Evolutionary conservation across 2,888 invertebrate genomes (phyloP).

Genomic region (Phlogophora meticulosa): DNA sequence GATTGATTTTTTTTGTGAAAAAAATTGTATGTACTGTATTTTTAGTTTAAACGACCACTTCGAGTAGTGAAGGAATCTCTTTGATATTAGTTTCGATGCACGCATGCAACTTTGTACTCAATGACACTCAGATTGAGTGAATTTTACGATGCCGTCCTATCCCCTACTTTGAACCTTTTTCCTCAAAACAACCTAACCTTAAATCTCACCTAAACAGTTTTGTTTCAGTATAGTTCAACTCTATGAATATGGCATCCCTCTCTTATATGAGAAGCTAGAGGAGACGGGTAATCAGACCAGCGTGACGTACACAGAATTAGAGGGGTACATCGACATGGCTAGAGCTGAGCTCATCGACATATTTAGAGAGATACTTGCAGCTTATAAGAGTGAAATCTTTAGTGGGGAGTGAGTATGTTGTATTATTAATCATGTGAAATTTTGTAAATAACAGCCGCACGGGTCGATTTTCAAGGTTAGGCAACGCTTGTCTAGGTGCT

Average conservation of each 20-base stretch:
- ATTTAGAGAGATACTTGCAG: conserved; percentile 84
- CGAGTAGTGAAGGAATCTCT: too few relatives aligned
- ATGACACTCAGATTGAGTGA: too few relatives aligned
- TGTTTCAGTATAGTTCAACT: conserved; percentile 93
- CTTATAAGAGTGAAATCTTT: conserved; percentile 83
- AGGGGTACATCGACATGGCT: conserved; percentile 85
- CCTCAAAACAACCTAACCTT: background rate
- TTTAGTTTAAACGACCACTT: too few relatives aligned
- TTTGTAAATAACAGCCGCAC: background rate
- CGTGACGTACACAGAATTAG: conserved; percentile 80
- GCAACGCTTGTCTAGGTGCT: too few relatives aligned
- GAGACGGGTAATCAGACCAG: conserved; percentile 83
- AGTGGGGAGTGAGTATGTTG: conserved; percentile 83
- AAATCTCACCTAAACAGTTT: conserved; percentile 35
- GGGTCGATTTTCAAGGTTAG: too few relatives aligned
- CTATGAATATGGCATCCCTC: conserved; percentile 94
- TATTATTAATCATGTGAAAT: background rate
- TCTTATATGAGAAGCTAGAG: conserved; percentile 92
- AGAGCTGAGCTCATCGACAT: conserved; percentile 86
- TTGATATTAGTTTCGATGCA: too few relatives aligned
- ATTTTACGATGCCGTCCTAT: too few relatives aligned
- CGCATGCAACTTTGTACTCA: too few relatives aligned
- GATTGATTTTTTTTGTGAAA: too few relatives aligned
- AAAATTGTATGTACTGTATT: too few relatives aligned
- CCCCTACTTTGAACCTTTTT: too few relatives aligned